Evolutionary conservation across 2,113 vertebrate species (phyloP), one percentile per base, ranked within the genome.

Genomic region (Uria aalge): DNA sequence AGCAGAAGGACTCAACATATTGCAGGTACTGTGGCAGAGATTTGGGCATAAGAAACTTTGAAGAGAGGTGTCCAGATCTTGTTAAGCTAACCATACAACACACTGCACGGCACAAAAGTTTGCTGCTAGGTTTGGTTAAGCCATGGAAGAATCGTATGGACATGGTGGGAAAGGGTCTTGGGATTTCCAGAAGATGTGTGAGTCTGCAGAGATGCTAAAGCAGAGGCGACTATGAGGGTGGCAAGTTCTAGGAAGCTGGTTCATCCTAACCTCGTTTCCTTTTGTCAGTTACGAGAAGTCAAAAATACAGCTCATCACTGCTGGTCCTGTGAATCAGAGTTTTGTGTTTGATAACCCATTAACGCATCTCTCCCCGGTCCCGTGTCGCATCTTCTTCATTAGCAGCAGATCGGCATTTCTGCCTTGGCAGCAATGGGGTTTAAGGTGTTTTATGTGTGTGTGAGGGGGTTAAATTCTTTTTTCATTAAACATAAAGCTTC

Each of bases 401-500:
- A 67, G 68, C 71, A 87, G 67, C 30, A 85, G 73, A 63, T 30
- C 21, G 59, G 15, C 43, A 15, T 62, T 76, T 32, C 62, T 69
- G 5, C 19, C 38, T 11, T 12, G 8, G 53, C 47, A 95, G 76
- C 57, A 86, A 12, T 1, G 4, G n/a, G n/a, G 24, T 67, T 88
- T 59, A 5, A 57, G 29, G 27, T 90, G 56, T 48, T 86, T 16
- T 71, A 3, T 43, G 45, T 40, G 53, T 30, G 8, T 79, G 68
- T 5, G 72, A 95, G 50, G 22, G 80, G 60, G 41, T 73, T 86
- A 88, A 88, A 87, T 59, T 59, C 18, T 83, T 56, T 74, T 93
- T 93, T 94, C 67, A 88, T 74, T 88, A 82, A 84, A 86, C 83
- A 81, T 86, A 83, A 84, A 88, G 11, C 63, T 86, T 63, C 69